A percentile compares a stretch with the other conserved stretches of the same genome.
These are phyloP conservation scores for Anhinga rufa DNA, from an alignment of 2,113 vertebrate species.

Conservation along the genomic window DNA sequence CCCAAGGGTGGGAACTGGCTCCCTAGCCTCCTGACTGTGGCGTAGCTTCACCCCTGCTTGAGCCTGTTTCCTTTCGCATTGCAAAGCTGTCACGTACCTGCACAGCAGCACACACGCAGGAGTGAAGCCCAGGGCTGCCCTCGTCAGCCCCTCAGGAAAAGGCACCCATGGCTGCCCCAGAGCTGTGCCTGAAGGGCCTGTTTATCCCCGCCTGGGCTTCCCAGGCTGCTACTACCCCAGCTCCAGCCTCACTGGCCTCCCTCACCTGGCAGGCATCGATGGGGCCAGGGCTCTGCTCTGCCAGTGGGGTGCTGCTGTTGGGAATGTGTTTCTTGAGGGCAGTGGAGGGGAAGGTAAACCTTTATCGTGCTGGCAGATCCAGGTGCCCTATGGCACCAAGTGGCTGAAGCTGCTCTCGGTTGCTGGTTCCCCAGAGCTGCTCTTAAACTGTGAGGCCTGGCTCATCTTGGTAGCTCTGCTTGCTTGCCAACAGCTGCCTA, in stretches of 20 bases:
- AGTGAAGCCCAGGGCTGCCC: neutral
- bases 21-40: neutral
- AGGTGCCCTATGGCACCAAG: neutral
- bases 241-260: neutral
- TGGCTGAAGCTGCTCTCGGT: neutral
- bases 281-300: fast-evolving
- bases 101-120: fast-evolving
- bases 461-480: neutral
- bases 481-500: neutral
- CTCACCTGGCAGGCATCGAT: fast-evolving
- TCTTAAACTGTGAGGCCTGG: fast-evolving
- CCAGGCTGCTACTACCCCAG: no score
- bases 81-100: fast-evolving
- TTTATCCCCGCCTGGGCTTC: neutral
- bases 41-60: fast-evolving
- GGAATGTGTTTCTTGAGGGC: fast-evolving
- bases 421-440: neutral
- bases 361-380: neutral
- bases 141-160: neutral
- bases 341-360: neutral
- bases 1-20: neutral
- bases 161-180: neutral
- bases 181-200: fast-evolving
- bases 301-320: neutral
- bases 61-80: fast-evolving